Conservation (phyloP, 2,888 invertebrate genomes). For the Portevinia maculata region DNA sequence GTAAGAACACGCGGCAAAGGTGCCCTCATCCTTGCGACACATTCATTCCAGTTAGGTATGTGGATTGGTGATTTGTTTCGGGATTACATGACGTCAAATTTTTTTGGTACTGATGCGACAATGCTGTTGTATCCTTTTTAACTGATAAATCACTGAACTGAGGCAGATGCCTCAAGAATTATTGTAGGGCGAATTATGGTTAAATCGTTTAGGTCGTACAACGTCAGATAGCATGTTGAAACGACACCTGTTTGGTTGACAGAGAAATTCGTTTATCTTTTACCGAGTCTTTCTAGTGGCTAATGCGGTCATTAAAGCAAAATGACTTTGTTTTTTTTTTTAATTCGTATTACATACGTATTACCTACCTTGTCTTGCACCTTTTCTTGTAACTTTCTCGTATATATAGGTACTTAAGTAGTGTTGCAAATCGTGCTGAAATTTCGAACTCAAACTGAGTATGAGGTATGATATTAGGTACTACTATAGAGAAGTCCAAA, state of each 20-base stretch:
- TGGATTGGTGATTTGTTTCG: constrained; percentile 52
- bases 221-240: constrained; percentile 50
- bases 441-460: too few relatives aligned
- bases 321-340: constrained; percentile 20
- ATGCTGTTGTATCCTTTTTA: not conserved
- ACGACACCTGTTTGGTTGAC: constrained; percentile 36
- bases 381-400: too few relatives aligned
- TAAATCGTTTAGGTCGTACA: too few relatives aligned
- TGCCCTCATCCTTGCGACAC: constrained; percentile 45
- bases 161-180: constrained; percentile 41
- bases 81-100: constrained; percentile 41
- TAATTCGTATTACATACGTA: not conserved
- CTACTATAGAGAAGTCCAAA: too few relatives aligned
- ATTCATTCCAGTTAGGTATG: constrained; percentile 40
- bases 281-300: constrained; percentile 9
- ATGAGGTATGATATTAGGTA: too few relatives aligned
- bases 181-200: not conserved
- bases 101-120: not conserved
- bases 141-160: constrained; percentile 44
- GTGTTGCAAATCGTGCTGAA: too few relatives aligned
- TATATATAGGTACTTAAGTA: too few relatives aligned
- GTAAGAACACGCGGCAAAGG: constrained; percentile 8
- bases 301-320: constrained; percentile 46
- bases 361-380: not conserved
- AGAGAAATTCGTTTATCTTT: not conserved